Percentiles rank a stretch among this genome's conserved stretches.
phyloP scores from a whole-genome alignment of 2,888 invertebrate species.

The Stenoptilia bipunctidactyla region DNA sequence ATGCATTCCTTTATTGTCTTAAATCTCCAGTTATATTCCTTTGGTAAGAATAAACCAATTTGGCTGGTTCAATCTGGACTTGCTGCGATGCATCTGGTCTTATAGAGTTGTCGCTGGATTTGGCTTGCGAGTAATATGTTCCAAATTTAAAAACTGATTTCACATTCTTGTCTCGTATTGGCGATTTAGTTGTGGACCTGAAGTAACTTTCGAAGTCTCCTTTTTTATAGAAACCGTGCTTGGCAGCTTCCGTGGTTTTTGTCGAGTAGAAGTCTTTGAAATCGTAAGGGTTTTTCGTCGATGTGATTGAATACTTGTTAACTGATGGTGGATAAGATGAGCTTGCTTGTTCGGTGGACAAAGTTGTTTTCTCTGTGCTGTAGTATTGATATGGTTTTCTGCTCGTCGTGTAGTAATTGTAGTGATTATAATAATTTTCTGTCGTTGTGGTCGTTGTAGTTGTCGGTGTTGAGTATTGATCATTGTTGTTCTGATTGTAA shows the following conservation, averaged over 20 bases:
- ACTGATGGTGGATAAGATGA: conserved; percentile 31
- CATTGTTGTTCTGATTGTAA: conserved; percentile 9
- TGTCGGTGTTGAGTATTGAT: conserved; percentile 20
- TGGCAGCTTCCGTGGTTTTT: conserved; percentile 31
- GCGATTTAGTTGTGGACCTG: conserved; percentile 67
- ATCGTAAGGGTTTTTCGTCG: conserved; percentile 71
- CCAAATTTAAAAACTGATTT: conserved; percentile 58
- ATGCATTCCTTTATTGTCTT: conserved; percentile 24
- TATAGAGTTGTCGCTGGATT: conserved; percentile 57
- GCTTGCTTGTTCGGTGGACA: conserved; percentile 15
- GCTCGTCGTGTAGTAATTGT: conserved; percentile 26
- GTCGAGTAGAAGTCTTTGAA: conserved; percentile 57
- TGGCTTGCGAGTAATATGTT: conserved; percentile 55
- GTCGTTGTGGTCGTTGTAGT: conserved; percentile 28
- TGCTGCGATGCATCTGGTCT: conserved; percentile 62
- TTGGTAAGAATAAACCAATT: conserved; percentile 46
- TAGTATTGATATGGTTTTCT: conserved; percentile 6
- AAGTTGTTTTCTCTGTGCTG: conserved; percentile 8
- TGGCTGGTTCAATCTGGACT: conserved; percentile 59
- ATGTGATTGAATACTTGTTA: conserved; percentile 55
- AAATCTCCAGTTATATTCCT: conserved; percentile 47
- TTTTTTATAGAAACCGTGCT: conserved; percentile 47
- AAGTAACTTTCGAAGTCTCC: conserved; percentile 46
- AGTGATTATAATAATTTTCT: conserved; percentile 31
- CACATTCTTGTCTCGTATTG: conserved; percentile 45